Evolutionary conservation across 1,140 invertebrate genomes (phyloP).

Genomic region (Druon quercuslanigerum): DNA sequence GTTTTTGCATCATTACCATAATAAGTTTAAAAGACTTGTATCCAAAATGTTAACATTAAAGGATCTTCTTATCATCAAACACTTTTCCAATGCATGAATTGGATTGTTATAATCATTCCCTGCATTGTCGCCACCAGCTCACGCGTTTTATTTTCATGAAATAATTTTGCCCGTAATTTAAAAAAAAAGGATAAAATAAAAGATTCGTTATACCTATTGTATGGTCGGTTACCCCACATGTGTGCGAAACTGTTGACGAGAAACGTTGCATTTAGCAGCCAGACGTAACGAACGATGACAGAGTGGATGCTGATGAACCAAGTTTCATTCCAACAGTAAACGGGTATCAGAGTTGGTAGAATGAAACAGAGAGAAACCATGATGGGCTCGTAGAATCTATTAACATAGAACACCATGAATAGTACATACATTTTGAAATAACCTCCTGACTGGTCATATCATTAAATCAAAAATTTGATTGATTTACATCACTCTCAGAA

Average conservation of each 20-base stretch:
- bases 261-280: slow-evolving; percentile 90
- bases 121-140: not conserved
- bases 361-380: slow-evolving; percentile 83
- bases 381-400: slow-evolving; percentile 84
- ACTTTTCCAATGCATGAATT: too few relatives aligned
- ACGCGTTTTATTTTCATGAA: not conserved
- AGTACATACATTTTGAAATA: not conserved
- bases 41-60: too few relatives aligned
- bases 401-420: slow-evolving; percentile 45
- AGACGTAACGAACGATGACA: slow-evolving; percentile 84
- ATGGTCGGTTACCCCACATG: slow-evolving; percentile 87
- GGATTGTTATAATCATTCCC: not conserved
- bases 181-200: not conserved
- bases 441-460: not conserved
- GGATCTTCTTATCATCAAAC: too few relatives aligned
- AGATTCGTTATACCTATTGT: slow-evolving; percentile 76
- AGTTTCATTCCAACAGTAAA: slow-evolving; percentile 85
- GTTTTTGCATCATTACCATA: too few relatives aligned
- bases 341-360: slow-evolving; percentile 85
- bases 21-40: too few relatives aligned
- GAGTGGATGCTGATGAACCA: slow-evolving; percentile 78
- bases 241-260: slow-evolving; percentile 92
- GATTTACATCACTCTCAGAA: not conserved
- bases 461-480: too few relatives aligned
- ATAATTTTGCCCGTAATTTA: not conserved